These are phyloP conservation scores for Euschistus heros DNA, from an alignment of 1,140 invertebrate species.

Conservation along the genomic window DNA sequence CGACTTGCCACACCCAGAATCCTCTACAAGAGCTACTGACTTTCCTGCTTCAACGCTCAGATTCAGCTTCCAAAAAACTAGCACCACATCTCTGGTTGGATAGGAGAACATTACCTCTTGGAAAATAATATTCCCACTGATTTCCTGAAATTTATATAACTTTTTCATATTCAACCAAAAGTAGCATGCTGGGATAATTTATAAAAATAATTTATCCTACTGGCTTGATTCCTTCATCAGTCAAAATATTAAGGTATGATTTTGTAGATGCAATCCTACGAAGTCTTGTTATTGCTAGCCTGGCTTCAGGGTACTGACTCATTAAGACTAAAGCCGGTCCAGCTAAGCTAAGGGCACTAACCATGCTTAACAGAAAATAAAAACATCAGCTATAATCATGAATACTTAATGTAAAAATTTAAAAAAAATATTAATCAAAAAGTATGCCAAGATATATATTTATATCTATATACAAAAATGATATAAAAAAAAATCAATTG, in stretches of 20 bases:
- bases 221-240: slow-evolving; percentile 35
- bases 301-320: slow-evolving; percentile 51
- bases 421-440: neutral
- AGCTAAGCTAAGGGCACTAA: slow-evolving; percentile 38
- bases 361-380: slow-evolving; percentile 34
- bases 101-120: slow-evolving; percentile 71
- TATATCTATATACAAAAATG: neutral
- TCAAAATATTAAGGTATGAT: slow-evolving; percentile 40
- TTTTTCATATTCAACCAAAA: no score
- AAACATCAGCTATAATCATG: neutral
- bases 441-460: no score
- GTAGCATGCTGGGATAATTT: no score
- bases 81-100: slow-evolving; percentile 71
- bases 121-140: slow-evolving; percentile 63
- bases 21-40: slow-evolving; percentile 78
- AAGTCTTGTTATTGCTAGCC: slow-evolving; percentile 42
- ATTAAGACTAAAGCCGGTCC: slow-evolving; percentile 42
- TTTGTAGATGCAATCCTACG: slow-evolving; percentile 41
- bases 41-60: slow-evolving; percentile 68
- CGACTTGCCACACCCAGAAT: slow-evolving; percentile 79
- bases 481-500: neutral
- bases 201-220: slow-evolving; percentile 4
- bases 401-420: neutral
- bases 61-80: slow-evolving; percentile 60
- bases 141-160: slow-evolving; percentile 2